Evolutionary conservation across 2,888 invertebrate species (phyloP).

Genomic region (Tenthredo livida): DNA sequence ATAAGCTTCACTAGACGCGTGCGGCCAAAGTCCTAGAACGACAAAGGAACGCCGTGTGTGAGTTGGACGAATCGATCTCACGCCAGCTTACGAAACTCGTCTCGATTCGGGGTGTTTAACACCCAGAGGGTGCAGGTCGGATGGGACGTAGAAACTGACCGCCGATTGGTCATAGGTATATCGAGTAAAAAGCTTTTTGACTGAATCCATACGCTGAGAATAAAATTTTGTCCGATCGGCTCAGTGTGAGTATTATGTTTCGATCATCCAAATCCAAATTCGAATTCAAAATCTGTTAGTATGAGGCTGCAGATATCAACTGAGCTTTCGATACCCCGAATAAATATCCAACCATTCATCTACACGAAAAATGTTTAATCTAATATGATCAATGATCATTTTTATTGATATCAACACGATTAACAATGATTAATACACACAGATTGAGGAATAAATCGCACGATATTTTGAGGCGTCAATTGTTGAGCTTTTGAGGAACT

Average conservation of each 20-base stretch:
- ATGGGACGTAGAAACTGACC: conserved; percentile 1
- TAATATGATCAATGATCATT: background rate
- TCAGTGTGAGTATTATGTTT: background rate
- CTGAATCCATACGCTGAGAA: background rate
- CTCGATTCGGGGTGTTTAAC: conserved; percentile 8
- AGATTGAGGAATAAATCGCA: background rate
- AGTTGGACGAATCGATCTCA: conserved; percentile 51
- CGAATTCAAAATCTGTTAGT: background rate
- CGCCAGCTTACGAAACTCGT: conserved; percentile 43
- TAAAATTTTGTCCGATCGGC: background rate
- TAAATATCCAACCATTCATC: too few relatives aligned
- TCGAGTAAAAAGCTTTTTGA: background rate
- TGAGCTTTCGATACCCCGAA: too few relatives aligned
- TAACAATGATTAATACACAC: too few relatives aligned
- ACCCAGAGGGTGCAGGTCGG: background rate
- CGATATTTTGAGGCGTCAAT: too few relatives aligned
- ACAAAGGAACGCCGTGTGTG: conserved; percentile 48
- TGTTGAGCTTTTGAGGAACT: too few relatives aligned
- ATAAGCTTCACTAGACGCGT: conserved; percentile 40
- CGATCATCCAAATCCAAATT: background rate
- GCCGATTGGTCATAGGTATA: background rate
- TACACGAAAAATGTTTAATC: background rate
- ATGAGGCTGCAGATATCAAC: too few relatives aligned
- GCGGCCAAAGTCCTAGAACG: conserved; percentile 2
- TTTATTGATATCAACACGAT: background rate